Evolutionary conservation across 2,888 invertebrate species (phyloP).

Genomic region (Ichneumon xanthorius): DNA sequence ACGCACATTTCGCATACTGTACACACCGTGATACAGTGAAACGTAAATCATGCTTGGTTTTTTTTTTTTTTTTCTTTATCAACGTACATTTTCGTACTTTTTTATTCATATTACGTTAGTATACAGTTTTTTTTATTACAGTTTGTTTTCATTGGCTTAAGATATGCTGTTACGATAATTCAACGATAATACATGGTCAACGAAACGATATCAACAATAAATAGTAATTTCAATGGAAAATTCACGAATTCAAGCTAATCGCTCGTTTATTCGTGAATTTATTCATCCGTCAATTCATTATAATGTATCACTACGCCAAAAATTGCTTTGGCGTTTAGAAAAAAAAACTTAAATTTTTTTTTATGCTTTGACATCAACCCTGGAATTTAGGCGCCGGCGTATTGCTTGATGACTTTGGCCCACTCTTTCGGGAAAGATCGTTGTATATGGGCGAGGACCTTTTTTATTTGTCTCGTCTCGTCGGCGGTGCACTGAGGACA

Average conservation of each 20-base stretch:
- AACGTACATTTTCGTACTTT: slow-evolving; percentile 9
- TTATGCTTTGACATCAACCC: background rate
- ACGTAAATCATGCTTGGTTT: background rate
- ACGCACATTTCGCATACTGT: slow-evolving; percentile 43
- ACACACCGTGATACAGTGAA: background rate
- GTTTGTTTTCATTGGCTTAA: background rate
- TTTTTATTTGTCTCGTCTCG: slow-evolving; percentile 91
- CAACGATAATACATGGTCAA: slow-evolving; percentile 16
- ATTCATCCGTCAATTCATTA: slow-evolving; percentile 8
- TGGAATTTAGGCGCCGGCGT: slow-evolving; percentile 85
- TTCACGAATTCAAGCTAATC: background rate
- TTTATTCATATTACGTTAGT: slow-evolving; percentile 32
- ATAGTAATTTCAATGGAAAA: slow-evolving; percentile 38
- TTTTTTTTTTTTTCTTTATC: background rate
- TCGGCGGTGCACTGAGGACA: slow-evolving; percentile 90
- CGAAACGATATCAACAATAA: slow-evolving; percentile 45
- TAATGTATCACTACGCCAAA: slow-evolving; percentile 28
- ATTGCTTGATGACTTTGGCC: slow-evolving; percentile 90
- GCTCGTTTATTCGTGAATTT: background rate
- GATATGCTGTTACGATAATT: slow-evolving; percentile 1
- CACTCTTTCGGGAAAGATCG: slow-evolving; percentile 92
- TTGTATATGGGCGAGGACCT: slow-evolving; percentile 91
- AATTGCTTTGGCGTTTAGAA: background rate
- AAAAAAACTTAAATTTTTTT: background rate
- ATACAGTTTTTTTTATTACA: background rate